These are phyloP conservation scores for Myathropa florea DNA, from an alignment of 2,888 invertebrate genomes.

Conservation along the genomic window DNA sequence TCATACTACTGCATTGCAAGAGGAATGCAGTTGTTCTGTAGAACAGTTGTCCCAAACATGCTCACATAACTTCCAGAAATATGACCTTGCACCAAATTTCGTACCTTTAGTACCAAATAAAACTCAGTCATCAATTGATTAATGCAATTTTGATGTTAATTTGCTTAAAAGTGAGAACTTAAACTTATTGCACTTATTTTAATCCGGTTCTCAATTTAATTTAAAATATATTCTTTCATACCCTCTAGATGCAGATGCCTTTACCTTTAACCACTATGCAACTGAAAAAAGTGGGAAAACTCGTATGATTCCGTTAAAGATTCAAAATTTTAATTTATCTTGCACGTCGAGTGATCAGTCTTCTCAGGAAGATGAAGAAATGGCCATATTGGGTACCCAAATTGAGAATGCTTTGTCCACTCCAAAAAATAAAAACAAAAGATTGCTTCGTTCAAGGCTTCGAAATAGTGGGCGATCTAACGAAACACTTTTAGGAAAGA, in stretches of 20 bases:
- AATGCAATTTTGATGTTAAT: not conserved
- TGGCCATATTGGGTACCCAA: not conserved
- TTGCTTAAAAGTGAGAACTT: not conserved
- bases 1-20: no score
- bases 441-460: not conserved
- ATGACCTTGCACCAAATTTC: not conserved
- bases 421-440: not conserved
- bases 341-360: not conserved
- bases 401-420: not conserved
- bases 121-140: not conserved
- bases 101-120: not conserved
- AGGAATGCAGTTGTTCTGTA: no score
- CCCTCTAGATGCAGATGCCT: not conserved
- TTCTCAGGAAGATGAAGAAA: not conserved
- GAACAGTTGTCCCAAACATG: not conserved
- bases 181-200: no score
- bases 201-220: no score
- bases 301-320: not conserved
- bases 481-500: not conserved
- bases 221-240: not conserved
- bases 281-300: not conserved
- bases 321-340: conserved; percentile 4
- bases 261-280: no score
- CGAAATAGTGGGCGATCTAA: conserved; percentile 3
- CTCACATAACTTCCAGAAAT: not conserved